Evolutionary conservation across 1,140 invertebrate genomes (phyloP), one percentile per base, ranked within the genome.

Genomic region (Rhagoletis pomonella): DNA sequence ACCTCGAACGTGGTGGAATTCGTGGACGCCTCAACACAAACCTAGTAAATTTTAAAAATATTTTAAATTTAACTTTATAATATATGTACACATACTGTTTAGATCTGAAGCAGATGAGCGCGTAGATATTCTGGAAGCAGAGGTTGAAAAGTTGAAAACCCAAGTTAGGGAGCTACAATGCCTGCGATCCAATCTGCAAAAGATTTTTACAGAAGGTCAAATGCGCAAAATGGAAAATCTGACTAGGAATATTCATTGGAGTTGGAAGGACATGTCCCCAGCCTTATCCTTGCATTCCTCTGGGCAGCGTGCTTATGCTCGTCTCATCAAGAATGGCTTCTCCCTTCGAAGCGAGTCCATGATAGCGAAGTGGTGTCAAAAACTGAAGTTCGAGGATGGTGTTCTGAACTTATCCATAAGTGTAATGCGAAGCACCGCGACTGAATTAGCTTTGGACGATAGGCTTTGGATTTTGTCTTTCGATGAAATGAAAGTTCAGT

Each of bases 401-500:
- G 86, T 29, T 5, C 17, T 87, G 3, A 44, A 65, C 2, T 7
- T 65, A 0, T 50, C 50, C 4, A n/a, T 87, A 4, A 81, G 88
- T 62, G 84, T 89, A 3, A 87, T 89, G 89, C 73, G 29, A 29
- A 29, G 86, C 59, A 85, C 86, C 29, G 77, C 58, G 1, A 64
- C 59, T 29, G 85, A 86, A 86, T 3, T 29, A 5, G 9, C 64
- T 1, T 6, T 17, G 17, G 17, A 44, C 1, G 89, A 89, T 47
- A 88, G 86, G 19, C 5, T 89, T 4, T 89, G 88, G 50, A 85
- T 89, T 12, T 85, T 89, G 29, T 69, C 87, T 3, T 88, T 89
- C 39, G 88, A 89, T 67, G 87, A 89, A 65, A 89, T 89, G 55
- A 85, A 87, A 58, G 47, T 89, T 29, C n/a, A 65, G 55, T 64